Percentiles rank a stretch among this genome's conserved stretches.
phyloP scores from a whole-genome alignment of 2,797 vertebrate species.

The Lepus oiostolus region DNA sequence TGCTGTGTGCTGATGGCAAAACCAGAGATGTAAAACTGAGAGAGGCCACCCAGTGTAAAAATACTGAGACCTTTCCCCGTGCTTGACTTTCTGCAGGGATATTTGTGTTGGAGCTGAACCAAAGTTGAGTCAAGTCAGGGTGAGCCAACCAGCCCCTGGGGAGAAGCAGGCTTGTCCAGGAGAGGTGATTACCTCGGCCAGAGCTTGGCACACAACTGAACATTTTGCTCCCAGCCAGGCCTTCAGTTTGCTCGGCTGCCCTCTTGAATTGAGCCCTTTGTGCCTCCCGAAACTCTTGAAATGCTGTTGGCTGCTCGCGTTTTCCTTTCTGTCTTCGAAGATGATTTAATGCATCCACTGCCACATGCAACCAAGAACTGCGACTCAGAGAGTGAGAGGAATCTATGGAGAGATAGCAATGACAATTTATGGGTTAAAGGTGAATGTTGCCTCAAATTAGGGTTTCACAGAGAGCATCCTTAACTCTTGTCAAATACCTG shows the following conservation, averaged over 20 bases:
- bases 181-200: background rate
- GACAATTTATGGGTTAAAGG: slow-evolving; percentile 34
- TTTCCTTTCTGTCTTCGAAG: slow-evolving; percentile 68
- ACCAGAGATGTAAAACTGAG: background rate
- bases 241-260: slow-evolving; percentile 34
- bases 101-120: slow-evolving; percentile 68
- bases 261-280: slow-evolving; percentile 61
- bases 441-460: slow-evolving; percentile 1
- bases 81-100: slow-evolving; percentile 28
- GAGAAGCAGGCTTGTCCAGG: background rate
- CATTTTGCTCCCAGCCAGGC: background rate
- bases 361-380: slow-evolving; percentile 33
- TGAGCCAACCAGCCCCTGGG: slow-evolving; percentile 41
- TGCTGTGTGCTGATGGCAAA: background rate
- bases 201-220: slow-evolving; percentile 10
- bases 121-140: slow-evolving; percentile 54
- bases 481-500: background rate
- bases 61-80: slow-evolving; percentile 39
- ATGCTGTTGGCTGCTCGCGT: slow-evolving; percentile 61
- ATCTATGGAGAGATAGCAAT: background rate
- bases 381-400: slow-evolving; percentile 12
- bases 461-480: slow-evolving; percentile 50
- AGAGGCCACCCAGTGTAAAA: background rate
- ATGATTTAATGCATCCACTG: background rate
- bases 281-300: slow-evolving; percentile 50